phyloP scores from a whole-genome alignment of 2,113 vertebrate genomes.

The Oreochromis tanganicae region DNA sequence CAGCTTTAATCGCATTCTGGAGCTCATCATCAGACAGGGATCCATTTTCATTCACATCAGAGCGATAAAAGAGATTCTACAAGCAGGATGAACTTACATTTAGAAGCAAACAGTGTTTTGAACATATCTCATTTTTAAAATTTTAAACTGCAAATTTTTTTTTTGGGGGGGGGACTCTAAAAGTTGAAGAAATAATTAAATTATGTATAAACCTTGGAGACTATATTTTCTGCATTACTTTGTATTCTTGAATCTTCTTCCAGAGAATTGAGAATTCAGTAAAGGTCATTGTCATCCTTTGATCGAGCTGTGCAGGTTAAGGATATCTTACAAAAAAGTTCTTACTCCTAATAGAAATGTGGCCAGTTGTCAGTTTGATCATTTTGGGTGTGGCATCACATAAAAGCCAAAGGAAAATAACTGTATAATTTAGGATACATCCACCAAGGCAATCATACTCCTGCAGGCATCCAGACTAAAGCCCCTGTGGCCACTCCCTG shows the following conservation, averaged over 20 bases:
- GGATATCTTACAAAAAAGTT: not conserved
- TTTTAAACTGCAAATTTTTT: not conserved
- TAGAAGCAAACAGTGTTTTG: not conserved
- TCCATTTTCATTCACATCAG: not conserved
- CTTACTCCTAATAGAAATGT: not conserved
- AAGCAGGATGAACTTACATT: not conserved
- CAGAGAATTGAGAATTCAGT: conserved; percentile 27
- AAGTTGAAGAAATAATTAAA: not conserved
- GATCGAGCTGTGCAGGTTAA: conserved; percentile 26
- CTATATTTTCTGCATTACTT: conserved; percentile 3
- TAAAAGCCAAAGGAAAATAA: not conserved
- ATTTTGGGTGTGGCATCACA: not conserved
- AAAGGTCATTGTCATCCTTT: not conserved
- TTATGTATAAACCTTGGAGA: not conserved
- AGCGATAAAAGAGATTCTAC: conserved; percentile 10
- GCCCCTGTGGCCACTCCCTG: not conserved
- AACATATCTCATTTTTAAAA: not conserved
- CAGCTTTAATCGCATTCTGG: not conserved
- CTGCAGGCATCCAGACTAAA: conserved; percentile 15
- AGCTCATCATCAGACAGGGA: conserved; percentile 6
- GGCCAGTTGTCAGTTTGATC: not conserved
- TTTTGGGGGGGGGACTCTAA: accelerated
- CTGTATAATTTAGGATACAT: conserved; percentile 30
- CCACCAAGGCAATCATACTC: conserved; percentile 6
- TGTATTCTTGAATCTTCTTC: conserved; percentile 24